These are phyloP conservation scores for Palythoa caribaeorum DNA, from an alignment of 92 coral and sea anemone species.

Conservation along the genomic window DNA sequence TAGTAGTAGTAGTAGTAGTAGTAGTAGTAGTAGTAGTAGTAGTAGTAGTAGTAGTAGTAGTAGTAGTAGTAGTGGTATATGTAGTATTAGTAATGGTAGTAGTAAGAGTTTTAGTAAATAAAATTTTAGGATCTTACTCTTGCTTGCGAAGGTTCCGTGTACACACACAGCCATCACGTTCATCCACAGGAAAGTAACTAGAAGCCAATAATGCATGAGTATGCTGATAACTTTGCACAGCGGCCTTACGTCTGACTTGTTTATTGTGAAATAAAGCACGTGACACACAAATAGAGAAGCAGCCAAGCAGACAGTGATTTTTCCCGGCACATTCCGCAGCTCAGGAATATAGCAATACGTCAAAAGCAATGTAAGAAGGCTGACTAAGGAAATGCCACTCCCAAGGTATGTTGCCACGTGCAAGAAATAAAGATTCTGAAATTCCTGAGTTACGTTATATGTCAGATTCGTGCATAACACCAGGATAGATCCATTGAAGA, in stretches of 20 bases:
- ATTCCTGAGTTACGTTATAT: background rate
- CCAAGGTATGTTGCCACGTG: constrained; percentile 32
- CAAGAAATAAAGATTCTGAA: constrained; percentile 1
- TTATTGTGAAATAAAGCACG: constrained; percentile 14
- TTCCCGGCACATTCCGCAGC: constrained; percentile 41
- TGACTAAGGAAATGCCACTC: background rate
- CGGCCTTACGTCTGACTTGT: constrained; percentile 19
- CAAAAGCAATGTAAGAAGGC: background rate
- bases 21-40: too few species aligned
- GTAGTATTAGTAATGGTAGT: too few species aligned
- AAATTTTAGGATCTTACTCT: background rate
- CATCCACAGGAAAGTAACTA: constrained; percentile 38
- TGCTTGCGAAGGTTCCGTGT: constrained; percentile 30
- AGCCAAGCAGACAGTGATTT: constrained; percentile 18
- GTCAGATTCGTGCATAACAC: constrained; percentile 17
- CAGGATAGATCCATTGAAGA: background rate
- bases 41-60: too few species aligned
- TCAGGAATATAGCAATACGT: constrained; percentile 10
- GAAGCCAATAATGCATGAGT: constrained; percentile 42
- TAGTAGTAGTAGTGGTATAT: too few species aligned
- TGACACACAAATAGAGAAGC: constrained; percentile 5
- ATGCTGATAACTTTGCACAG: constrained; percentile 37
- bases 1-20: too few species aligned
- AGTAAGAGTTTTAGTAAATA: too few species aligned
- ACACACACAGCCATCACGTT: constrained; percentile 42